Evolutionary conservation across 2,113 vertebrate species (phyloP).

Genomic region (Sitta europaea): DNA sequence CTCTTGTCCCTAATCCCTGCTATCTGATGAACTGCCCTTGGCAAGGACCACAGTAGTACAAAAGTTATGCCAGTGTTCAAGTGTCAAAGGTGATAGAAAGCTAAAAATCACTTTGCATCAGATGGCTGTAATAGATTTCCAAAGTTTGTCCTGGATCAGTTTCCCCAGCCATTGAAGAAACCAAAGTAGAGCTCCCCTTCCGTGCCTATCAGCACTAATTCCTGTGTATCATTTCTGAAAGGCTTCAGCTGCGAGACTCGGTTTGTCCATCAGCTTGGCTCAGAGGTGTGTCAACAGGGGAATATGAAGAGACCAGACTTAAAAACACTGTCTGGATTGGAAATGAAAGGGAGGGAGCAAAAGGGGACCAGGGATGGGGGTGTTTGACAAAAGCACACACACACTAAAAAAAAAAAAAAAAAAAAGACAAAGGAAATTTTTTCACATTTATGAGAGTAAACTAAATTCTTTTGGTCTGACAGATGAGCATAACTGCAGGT

Average conservation of each 20-base stretch:
- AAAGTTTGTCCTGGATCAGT: slow-evolving; percentile 19
- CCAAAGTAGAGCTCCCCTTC: slow-evolving; percentile 10
- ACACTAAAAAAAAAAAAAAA: neutral
- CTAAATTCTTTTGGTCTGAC: slow-evolving; percentile 49
- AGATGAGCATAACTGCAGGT: slow-evolving; percentile 15
- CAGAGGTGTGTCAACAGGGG: slow-evolving; percentile 11
- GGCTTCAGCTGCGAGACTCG: neutral
- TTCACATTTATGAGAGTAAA: slow-evolving; percentile 37
- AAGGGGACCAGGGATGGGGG: too few relatives aligned
- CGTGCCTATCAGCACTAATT: slow-evolving; percentile 38
- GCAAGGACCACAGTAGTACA: neutral
- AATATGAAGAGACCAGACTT: slow-evolving; percentile 25
- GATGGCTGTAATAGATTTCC: slow-evolving; percentile 20
- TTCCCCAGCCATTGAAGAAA: slow-evolving; percentile 9
- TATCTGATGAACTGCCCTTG: slow-evolving; percentile 21
- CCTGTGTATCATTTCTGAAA: slow-evolving; percentile 24
- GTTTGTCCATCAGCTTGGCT: slow-evolving; percentile 23
- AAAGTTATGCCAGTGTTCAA: slow-evolving; percentile 16
- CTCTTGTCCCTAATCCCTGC: neutral
- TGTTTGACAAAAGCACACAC: neutral
- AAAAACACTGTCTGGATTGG: slow-evolving; percentile 30
- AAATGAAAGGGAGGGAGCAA: neutral
- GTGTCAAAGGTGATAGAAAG: slow-evolving; percentile 34
- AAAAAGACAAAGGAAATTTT: neutral
- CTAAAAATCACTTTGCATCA: slow-evolving; percentile 40